Evolutionary conservation across 2,113 vertebrate genomes (phyloP).

Genomic region (Python bivittatus): DNA sequence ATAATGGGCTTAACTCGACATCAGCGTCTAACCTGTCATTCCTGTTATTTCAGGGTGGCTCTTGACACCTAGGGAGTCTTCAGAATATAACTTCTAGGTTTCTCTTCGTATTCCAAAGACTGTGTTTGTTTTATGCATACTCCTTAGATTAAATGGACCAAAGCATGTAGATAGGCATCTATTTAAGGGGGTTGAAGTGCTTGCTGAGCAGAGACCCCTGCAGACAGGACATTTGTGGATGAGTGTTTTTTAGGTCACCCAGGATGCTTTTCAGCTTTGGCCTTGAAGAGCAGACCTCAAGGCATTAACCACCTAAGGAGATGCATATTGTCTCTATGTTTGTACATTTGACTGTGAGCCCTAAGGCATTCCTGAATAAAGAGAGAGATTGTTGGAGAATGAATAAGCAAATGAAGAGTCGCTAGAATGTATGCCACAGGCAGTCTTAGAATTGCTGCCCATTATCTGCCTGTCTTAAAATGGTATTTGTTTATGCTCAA

Average conservation of each 20-base stretch:
- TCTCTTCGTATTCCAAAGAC: neutral
- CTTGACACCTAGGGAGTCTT: neutral
- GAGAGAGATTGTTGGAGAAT: neutral
- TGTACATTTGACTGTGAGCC: rapidly evolving
- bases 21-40: neutral
- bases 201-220: neutral
- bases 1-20: neutral
- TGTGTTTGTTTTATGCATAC: rapidly evolving
- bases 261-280: neutral
- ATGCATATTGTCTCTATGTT: neutral
- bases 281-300: neutral
- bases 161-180: no score
- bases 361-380: neutral
- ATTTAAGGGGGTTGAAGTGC: neutral
- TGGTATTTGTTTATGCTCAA: neutral
- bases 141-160: rapidly evolving
- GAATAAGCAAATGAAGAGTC: constrained; percentile 7
- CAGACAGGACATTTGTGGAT: neutral
- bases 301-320: rapidly evolving
- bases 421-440: neutral
- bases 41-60: neutral
- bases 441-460: neutral
- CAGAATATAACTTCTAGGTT: rapidly evolving
- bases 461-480: neutral
- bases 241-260: rapidly evolving